Conservation (phyloP, 1,140 invertebrate genomes). For the Drosophila mojavensis region DNA sequence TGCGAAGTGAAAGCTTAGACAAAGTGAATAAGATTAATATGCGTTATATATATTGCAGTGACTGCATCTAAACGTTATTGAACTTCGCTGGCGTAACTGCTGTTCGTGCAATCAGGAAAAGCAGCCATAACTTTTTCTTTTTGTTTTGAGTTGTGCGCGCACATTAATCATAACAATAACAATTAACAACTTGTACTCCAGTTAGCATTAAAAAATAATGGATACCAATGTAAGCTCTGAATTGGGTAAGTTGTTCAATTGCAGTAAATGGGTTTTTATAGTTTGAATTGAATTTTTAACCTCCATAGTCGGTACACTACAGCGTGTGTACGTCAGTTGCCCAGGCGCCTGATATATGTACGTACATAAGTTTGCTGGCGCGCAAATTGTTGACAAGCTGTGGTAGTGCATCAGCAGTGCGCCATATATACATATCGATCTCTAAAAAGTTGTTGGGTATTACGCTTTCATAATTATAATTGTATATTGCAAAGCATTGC, state of each 20-base stretch:
- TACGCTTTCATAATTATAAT: not conserved
- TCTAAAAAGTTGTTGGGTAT: not conserved
- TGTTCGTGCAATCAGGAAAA: slow-evolving; percentile 30
- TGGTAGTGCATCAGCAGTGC: no score
- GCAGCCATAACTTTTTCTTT: slow-evolving; percentile 30
- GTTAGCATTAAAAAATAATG: slow-evolving; percentile 37
- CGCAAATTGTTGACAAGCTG: slow-evolving; percentile 53
- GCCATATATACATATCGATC: no score
- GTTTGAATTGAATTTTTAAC: slow-evolving; percentile 81
- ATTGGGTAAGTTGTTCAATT: slow-evolving; percentile 48
- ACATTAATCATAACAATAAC: slow-evolving; percentile 2
- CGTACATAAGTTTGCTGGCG: slow-evolving; percentile 54
- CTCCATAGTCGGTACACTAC: slow-evolving; percentile 42
- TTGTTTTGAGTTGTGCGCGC: slow-evolving; percentile 51
- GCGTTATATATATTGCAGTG: slow-evolving; percentile 6
- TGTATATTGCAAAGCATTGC: not conserved
- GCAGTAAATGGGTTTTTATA: slow-evolving; percentile 35
- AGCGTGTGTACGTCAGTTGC: slow-evolving; percentile 65
- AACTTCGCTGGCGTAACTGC: slow-evolving; percentile 36
- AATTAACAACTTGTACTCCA: not conserved
- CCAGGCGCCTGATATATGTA: slow-evolving; percentile 20
- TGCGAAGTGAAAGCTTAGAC: not conserved
- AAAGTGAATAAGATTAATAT: slow-evolving; percentile 10
- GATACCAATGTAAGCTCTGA: slow-evolving; percentile 39
- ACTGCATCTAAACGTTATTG: slow-evolving; percentile 10